phyloP scores from a whole-genome alignment of 2,797 vertebrate species.

The Pseudotriccus pelzelni region DNA sequence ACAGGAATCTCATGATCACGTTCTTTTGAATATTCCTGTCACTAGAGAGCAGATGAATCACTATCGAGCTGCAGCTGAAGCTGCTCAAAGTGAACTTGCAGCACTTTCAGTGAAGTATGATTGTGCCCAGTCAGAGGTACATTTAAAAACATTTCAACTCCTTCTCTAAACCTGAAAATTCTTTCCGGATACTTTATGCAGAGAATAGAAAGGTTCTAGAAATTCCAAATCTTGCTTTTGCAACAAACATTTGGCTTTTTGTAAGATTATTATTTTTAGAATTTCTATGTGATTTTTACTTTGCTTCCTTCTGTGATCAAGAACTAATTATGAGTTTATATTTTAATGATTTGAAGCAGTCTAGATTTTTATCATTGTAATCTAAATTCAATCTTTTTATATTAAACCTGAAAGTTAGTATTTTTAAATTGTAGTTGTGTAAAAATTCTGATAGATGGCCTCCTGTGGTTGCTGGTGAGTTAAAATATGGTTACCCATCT shows the following conservation, averaged over 20 bases:
- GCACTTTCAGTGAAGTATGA: constrained; percentile 79
- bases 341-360: background rate
- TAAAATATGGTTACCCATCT: background rate
- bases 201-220: background rate
- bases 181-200: background rate
- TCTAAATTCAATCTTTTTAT: background rate
- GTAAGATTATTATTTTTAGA: background rate
- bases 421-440: background rate
- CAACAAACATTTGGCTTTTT: background rate
- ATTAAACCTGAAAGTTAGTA: background rate
- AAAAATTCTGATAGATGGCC: background rate
- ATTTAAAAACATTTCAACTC: constrained; percentile 3
- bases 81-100: constrained; percentile 80
- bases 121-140: constrained; percentile 77
- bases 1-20: constrained; percentile 44
- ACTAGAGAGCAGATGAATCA: constrained; percentile 75
- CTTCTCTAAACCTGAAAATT: background rate
- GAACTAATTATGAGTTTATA: background rate
- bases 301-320: background rate
- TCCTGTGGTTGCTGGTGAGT: background rate
- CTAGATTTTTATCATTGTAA: background rate
- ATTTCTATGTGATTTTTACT: background rate
- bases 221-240: background rate
- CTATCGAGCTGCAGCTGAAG: constrained; percentile 78
- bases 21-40: constrained; percentile 64